Evolutionary conservation across 2,888 invertebrate genomes (phyloP).

Genomic region (Andricus curvator): DNA sequence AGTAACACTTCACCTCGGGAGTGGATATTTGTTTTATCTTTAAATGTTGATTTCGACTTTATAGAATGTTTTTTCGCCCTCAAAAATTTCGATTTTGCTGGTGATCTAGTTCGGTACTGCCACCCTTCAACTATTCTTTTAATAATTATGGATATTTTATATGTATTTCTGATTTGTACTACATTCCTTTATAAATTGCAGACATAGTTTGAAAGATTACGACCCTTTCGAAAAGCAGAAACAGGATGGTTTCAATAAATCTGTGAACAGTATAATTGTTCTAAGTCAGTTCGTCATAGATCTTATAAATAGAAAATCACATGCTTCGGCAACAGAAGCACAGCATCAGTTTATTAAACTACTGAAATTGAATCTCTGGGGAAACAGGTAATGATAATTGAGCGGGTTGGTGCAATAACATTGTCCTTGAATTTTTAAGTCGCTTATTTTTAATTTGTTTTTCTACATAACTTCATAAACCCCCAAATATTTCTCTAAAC

Average conservation of each 20-base stretch:
- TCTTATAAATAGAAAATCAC: constrained; percentile 65
- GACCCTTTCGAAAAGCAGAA: constrained; percentile 92
- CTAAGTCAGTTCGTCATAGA: constrained; percentile 78
- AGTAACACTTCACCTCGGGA: no score
- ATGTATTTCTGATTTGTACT: not conserved
- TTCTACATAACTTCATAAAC: no score
- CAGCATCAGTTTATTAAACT: constrained; percentile 81
- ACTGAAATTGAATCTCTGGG: constrained; percentile 91
- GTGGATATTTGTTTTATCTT: no score
- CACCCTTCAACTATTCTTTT: no score
- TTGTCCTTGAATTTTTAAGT: no score
- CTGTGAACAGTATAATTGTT: constrained; percentile 79
- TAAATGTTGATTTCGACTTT: no score
- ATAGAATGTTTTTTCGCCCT: no score
- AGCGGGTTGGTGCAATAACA: no score
- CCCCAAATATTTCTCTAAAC: no score
- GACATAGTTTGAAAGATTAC: constrained; percentile 82
- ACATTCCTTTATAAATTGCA: constrained; percentile 72
- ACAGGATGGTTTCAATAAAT: constrained; percentile 80
- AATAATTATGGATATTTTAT: not conserved
- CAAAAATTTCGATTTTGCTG: no score
- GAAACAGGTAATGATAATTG: constrained; percentile 82
- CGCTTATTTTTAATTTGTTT: no score
- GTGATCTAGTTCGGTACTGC: no score
- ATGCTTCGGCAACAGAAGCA: constrained; percentile 74